Percentiles rank a stretch among this genome's conserved stretches.
phyloP scores from a whole-genome alignment of 2,113 vertebrate genomes.

The Raja brachyura region DNA sequence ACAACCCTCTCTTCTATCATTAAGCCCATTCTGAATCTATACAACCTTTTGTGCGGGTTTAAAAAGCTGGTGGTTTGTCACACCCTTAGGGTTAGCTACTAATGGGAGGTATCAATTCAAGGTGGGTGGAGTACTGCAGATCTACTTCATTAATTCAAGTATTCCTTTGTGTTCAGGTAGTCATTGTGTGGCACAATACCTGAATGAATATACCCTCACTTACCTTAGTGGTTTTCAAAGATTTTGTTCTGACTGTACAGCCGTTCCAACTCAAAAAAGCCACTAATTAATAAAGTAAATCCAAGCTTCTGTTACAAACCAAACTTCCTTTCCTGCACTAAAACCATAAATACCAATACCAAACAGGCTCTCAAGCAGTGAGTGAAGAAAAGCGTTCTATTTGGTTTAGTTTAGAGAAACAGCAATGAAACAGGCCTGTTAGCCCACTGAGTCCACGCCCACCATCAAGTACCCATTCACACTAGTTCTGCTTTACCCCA shows the following conservation, averaged over 20 bases:
- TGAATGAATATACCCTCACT: neutral
- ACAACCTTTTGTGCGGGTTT: neutral
- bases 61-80: neutral
- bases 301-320: neutral
- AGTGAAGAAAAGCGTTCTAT: neutral
- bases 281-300: neutral
- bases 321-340: neutral
- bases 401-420: too few species aligned
- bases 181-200: neutral
- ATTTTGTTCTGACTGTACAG: neutral
- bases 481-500: too few species aligned
- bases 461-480: too few species aligned
- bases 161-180: neutral
- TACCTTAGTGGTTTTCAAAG: neutral
- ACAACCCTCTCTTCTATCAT: too few species aligned
- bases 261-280: neutral
- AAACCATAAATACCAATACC: neutral
- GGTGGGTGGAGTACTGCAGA: neutral
- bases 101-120: neutral
- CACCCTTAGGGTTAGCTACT: neutral
- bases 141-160: neutral
- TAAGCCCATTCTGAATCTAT: too few species aligned
- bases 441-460: too few species aligned
- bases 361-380: too few species aligned
- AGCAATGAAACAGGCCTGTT: too few species aligned